Conservation (phyloP, 2,888 invertebrate species). For the Ormia ochracea region DNA sequence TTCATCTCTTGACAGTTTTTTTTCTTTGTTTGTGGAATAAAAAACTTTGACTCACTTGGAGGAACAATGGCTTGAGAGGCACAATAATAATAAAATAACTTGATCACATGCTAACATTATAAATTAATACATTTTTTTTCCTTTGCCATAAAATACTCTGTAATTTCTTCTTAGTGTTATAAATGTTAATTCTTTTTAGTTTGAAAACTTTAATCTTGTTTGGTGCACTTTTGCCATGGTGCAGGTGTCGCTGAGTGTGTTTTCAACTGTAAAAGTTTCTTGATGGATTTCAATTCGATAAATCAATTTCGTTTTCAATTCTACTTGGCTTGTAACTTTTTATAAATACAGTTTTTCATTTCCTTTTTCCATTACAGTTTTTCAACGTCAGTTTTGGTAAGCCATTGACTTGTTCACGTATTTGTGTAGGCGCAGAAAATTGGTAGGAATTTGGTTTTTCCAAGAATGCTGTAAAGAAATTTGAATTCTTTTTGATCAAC, state of each 20-base stretch:
- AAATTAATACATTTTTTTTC: too few relatives aligned
- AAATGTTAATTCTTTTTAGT: too few relatives aligned
- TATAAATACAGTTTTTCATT: conserved; percentile 23
- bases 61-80: conserved; percentile 19
- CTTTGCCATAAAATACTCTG: too few relatives aligned
- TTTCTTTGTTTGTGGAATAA: not conserved
- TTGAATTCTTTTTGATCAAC: too few relatives aligned
- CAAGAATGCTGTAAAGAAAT: too few relatives aligned
- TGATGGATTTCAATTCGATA: conserved; percentile 64
- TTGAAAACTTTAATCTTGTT: not conserved
- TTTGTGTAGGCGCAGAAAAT: not conserved
- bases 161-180: too few relatives aligned
- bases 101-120: too few relatives aligned
- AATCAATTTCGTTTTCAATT: conserved; percentile 64
- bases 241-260: conserved; percentile 21
- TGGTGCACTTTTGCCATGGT: not conserved
- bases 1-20: not conserved
- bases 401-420: conserved; percentile 36
- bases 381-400: conserved; percentile 42
- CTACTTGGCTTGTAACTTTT: conserved; percentile 33
- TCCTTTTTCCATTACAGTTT: not conserved
- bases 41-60: conserved; percentile 6
- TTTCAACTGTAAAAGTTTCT: conserved; percentile 54
- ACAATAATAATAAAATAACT: too few relatives aligned
- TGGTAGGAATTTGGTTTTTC: conserved; percentile 6